Evolutionary conservation across 1,140 invertebrate species (phyloP).

Genomic region (Paracyclopina nana): DNA sequence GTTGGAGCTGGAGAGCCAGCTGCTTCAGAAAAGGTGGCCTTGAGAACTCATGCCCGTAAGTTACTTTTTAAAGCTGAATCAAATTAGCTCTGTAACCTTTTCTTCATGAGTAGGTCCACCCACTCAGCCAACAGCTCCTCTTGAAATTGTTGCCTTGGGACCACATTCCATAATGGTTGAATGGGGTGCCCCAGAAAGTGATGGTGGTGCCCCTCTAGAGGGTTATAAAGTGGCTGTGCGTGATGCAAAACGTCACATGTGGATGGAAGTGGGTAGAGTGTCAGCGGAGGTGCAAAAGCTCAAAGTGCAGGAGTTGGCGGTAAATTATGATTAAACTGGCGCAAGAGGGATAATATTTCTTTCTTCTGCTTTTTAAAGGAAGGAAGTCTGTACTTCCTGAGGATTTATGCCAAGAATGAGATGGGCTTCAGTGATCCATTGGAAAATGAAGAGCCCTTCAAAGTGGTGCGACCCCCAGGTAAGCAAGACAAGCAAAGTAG

Average conservation of each 20-base stretch:
- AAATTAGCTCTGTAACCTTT: constrained; percentile 18
- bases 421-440: constrained; percentile 81
- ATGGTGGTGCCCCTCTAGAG: constrained; percentile 60
- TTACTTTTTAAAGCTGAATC: constrained; percentile 25
- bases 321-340: constrained; percentile 7
- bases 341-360: background rate
- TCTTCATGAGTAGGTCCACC: constrained; percentile 45
- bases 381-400: constrained; percentile 64
- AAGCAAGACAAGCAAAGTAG: constrained; percentile 23
- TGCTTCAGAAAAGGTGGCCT: constrained; percentile 50
- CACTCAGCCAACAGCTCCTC: constrained; percentile 64
- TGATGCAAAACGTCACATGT: constrained; percentile 78
- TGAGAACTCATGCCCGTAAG: constrained; percentile 89
- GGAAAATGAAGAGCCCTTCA: constrained; percentile 76
- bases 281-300: constrained; percentile 57
- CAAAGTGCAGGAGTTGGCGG: constrained; percentile 23
- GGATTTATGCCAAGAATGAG: constrained; percentile 83
- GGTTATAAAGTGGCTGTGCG: constrained; percentile 81
- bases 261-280: constrained; percentile 81
- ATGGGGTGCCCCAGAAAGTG: constrained; percentile 79
- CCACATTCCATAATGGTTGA: constrained; percentile 64
- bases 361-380: constrained; percentile 31
- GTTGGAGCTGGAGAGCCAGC: constrained; percentile 60
- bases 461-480: constrained; percentile 58
- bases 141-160: constrained; percentile 60